Conservation (phyloP, 2,797 vertebrate species). For the Furcifer pardalis region DNA sequence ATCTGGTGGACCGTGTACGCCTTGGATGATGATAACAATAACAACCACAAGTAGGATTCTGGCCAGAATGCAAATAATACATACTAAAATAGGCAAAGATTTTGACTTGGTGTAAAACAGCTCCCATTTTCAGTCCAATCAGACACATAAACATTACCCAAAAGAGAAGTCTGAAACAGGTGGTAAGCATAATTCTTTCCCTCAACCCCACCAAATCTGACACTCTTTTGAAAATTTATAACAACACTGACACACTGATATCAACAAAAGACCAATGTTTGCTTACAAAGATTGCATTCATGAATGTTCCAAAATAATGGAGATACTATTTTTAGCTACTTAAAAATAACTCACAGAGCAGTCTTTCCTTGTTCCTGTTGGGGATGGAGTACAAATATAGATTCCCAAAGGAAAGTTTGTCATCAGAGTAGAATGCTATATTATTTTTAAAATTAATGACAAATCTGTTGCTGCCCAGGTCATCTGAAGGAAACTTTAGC, state of each 20-base stretch:
- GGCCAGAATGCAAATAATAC: too few species aligned
- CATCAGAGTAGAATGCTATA: slow-evolving; percentile 63
- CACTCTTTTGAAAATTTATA: slow-evolving; percentile 50
- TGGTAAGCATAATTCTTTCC: slow-evolving; percentile 10
- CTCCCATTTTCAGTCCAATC: background rate
- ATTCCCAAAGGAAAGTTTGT: slow-evolving; percentile 68
- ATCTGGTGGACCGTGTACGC: too few species aligned
- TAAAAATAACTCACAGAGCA: slow-evolving; percentile 76
- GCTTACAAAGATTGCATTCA: slow-evolving; percentile 69
- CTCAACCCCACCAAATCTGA: slow-evolving; percentile 41
- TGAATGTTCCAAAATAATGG: slow-evolving; percentile 75
- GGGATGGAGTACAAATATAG: slow-evolving; percentile 74
- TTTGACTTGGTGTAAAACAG: background rate
- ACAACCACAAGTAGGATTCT: too few species aligned
- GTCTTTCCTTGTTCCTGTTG: slow-evolving; percentile 77
- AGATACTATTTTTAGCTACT: slow-evolving; percentile 73
- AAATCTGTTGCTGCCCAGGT: slow-evolving; percentile 64
- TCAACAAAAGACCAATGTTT: slow-evolving; percentile 72
- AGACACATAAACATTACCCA: background rate
- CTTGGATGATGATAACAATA: too few species aligned
- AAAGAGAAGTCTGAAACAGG: slow-evolving; percentile 49
- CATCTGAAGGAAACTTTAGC: slow-evolving; percentile 52
- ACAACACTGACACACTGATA: slow-evolving; percentile 62
- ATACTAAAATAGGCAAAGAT: background rate
- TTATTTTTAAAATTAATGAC: slow-evolving; percentile 68